Base-by-base conservation (phyloP, 2,113 vertebrate species). In the Addax nasomaculatus region DNA sequence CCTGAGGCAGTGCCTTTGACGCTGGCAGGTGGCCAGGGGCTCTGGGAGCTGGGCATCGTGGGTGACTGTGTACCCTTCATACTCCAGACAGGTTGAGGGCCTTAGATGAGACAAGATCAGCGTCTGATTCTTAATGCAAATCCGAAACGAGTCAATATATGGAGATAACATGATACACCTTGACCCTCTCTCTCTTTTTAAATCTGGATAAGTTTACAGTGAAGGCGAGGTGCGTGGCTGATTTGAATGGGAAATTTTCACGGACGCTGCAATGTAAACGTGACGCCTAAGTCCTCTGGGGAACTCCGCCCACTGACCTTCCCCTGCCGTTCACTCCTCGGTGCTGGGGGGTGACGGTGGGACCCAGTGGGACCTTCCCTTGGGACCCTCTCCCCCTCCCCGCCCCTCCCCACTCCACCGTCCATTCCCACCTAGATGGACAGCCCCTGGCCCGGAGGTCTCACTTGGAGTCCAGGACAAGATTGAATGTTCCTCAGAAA, bases 241-340 rank as follows among this genome's bases (percentile, higher is more conserved):
- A 15, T 62, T 23, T 30, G 67, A 55, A 39, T 19, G 3, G 15
- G 30, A 30, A 19, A 16, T 64, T 76, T 13, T 62, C 79, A 14
- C 0, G 1, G 39, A 45, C 12, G 36, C 76, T 64, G 62, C 15
- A 1, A 8, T 1, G n/a, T 15, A 1, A 49, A 29, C 2, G 53
- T 6, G 25, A 9, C 39, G 0, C 45, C 33, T 11, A 13, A 13
- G 8, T 30, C 64, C 88, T 39, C 9, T 7, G 43, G 64, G 0
- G 29, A 60, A 16, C 7, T 39, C 43, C 1, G 0, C 9, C 17
- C 0, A 0, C 16, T 1, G 15, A 23, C 21, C 73, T 45, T 9
- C 2, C 45, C 30, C 80, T 55, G 51, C 80, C 58, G 16, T 23
- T 55, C n/a, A 55, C 23, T 8, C 4, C n/a, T 30, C 0, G 1